Conservation (phyloP, 2,113 vertebrate species). For the Apteryx mantelli region DNA sequence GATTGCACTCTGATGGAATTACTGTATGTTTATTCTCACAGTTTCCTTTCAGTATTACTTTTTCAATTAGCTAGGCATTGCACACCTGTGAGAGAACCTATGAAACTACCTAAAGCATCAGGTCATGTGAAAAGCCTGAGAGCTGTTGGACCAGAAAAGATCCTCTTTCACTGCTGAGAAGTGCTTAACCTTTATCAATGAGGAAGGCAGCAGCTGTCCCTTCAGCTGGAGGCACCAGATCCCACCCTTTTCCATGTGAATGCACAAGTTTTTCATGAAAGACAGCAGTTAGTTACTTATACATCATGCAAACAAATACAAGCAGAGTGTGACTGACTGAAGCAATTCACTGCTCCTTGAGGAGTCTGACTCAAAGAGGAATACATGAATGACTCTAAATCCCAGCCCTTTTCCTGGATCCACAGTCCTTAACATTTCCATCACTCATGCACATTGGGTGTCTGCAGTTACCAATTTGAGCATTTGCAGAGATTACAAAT, state of each 20-base stretch:
- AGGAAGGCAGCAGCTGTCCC: background rate
- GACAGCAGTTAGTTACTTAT: background rate
- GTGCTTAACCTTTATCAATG: background rate
- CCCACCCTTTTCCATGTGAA: background rate
- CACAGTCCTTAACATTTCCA: accelerated
- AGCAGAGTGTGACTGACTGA: background rate
- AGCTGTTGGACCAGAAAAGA: background rate
- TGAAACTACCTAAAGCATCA: background rate
- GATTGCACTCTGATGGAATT: background rate
- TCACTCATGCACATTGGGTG: accelerated
- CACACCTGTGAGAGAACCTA: background rate
- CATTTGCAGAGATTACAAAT: background rate
- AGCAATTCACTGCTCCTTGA: background rate
- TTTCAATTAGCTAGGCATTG: background rate
- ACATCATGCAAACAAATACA: background rate
- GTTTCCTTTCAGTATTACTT: background rate
- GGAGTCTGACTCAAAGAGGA: background rate
- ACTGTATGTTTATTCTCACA: background rate
- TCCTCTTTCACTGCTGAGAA: background rate
- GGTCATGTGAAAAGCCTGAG: background rate
- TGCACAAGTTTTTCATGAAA: background rate
- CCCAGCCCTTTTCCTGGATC: background rate
- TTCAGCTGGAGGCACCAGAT: background rate
- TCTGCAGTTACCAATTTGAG: background rate
- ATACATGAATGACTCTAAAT: background rate